phyloP scores from a whole-genome alignment of 2,113 vertebrate species.

The Lophotis ruficrista region DNA sequence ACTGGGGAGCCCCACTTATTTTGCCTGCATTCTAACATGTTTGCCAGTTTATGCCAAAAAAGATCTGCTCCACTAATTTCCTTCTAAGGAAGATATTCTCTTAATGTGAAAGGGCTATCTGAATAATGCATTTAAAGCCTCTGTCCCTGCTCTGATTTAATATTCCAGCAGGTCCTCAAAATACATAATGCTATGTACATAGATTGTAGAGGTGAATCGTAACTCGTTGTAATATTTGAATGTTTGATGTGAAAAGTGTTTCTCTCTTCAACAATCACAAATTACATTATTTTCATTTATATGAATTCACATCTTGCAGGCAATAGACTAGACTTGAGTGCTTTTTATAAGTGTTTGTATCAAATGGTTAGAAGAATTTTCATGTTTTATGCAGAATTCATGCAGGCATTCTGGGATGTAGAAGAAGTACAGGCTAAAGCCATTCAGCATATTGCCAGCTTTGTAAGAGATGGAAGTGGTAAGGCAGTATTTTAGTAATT shows the following conservation, averaged over 20 bases:
- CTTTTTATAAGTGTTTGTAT: not conserved
- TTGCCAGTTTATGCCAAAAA: not conserved
- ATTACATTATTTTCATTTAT: not conserved
- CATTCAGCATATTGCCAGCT: conserved; percentile 59
- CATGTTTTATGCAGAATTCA: conserved; percentile 63
- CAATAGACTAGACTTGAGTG: not conserved
- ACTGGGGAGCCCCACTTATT: not conserved
- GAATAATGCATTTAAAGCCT: not conserved
- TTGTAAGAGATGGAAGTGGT: conserved; percentile 67
- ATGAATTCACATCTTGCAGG: not conserved
- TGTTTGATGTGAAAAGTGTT: not conserved
- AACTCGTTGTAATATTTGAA: not conserved
- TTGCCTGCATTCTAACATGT: not conserved
- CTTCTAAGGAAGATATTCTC: not conserved
- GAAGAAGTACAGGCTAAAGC: conserved; percentile 69
- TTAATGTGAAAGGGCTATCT: not conserved
- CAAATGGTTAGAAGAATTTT: not conserved
- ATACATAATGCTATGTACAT: not conserved
- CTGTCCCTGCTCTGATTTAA: not conserved
- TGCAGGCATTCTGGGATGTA: conserved; percentile 65
- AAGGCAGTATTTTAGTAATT: not conserved
- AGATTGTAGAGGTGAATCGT: not conserved
- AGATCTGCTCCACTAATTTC: not conserved
- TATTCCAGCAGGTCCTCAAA: not conserved
- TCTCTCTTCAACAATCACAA: not conserved